Base-by-base conservation (phyloP, 1,140 invertebrate genomes). In the Atta texana region DNA sequence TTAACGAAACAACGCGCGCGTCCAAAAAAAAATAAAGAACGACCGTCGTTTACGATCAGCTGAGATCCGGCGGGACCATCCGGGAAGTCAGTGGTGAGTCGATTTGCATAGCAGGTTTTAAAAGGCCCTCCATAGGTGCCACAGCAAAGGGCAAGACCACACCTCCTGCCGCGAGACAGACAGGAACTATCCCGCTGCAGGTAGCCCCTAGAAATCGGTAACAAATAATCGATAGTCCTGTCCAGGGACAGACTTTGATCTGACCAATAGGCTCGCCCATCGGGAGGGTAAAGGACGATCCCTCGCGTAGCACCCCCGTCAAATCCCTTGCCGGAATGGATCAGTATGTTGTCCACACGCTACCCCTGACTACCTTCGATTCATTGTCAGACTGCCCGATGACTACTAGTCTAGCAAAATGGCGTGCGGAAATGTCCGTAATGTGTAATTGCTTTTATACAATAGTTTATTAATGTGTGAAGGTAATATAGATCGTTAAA, bases 191-290 rank as follows among this genome's bases (percentile, higher is more conserved):
- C 18, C 31, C 10, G 53, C n/a, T 85, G 68, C 61, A 76, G 69
- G 57, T 89, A 76, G 49, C 8, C 49, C 57, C 76, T 71, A 57
- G 53, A 88, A 92, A 94, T 93, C 91, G 85, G 78, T 87, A 89
- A 87, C 87, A 91, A 93, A 93, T 93, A 92, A 94, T 94, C 93
- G 93, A 94, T 94, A 93, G 89, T 87, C 86, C 85, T 78, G 89
- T 68, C 89, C 90, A 81, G 77, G 39, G 80, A 90, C 76, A 88
- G 85, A 82, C 28, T 57, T n/a, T 87, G 92, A 93, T 93, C 92
- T 92, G 92, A 93, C 93, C 93, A 94, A 94, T 94, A 92, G 92
- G 90, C 90, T 90, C 72, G 66, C 76, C 61, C 59, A 87, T 88
- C 85, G 68, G 87, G 78, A 93, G 92, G 87, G 91, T 90, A 91